These are phyloP conservation scores for Drosophila nasuta DNA, from an alignment of 1,140 invertebrate genomes.

Conservation along the genomic window DNA sequence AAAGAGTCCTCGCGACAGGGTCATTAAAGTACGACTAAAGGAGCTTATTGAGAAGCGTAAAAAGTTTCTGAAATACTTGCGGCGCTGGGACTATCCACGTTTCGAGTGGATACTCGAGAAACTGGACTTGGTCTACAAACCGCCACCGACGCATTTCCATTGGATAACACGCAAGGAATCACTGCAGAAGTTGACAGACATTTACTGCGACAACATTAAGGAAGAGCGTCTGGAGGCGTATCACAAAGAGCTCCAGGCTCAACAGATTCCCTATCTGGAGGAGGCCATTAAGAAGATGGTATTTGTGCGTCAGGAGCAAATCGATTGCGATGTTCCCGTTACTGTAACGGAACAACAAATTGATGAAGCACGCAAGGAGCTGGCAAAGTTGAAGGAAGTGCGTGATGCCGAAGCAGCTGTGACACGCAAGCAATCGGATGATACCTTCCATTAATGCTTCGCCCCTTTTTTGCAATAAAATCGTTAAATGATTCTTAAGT, in stretches of 20 bases:
- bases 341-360: constrained; percentile 89
- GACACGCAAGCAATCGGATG: constrained; percentile 56
- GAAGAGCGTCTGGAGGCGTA: constrained; percentile 88
- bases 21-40: constrained; percentile 87
- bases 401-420: constrained; percentile 51
- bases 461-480: constrained; percentile 49
- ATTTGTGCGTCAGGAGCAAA: constrained; percentile 90
- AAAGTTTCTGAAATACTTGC: constrained; percentile 89
- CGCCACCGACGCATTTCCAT: constrained; percentile 86
- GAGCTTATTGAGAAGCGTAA: constrained; percentile 91
- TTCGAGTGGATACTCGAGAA: constrained; percentile 95
- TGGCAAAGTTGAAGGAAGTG: constrained; percentile 84
- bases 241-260: constrained; percentile 87
- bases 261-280: constrained; percentile 89
- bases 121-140: constrained; percentile 91
- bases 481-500: constrained; percentile 59
- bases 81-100: constrained; percentile 91
- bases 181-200: constrained; percentile 87
- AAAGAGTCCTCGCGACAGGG: constrained; percentile 85
- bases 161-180: constrained; percentile 89
- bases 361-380: constrained; percentile 86
- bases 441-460: constrained; percentile 57
- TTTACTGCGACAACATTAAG: constrained; percentile 89
- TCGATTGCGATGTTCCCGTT: constrained; percentile 87
- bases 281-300: constrained; percentile 87